Conservation (phyloP, 2,113 vertebrate genomes). For the Paedocypris sp. region DNA sequence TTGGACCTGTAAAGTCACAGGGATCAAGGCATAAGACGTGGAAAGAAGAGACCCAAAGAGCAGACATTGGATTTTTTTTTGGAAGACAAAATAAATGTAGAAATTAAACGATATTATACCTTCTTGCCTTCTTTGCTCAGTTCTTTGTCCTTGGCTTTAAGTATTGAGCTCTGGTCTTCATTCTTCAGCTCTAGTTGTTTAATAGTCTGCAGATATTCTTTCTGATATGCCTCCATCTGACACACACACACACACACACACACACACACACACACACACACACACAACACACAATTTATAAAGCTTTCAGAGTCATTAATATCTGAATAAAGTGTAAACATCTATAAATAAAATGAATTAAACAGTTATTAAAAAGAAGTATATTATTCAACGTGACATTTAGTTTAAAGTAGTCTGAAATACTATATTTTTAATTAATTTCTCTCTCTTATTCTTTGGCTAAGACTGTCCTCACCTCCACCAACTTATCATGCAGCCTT, state of each 20-base stretch:
- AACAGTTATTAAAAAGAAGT: no score
- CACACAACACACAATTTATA: neutral
- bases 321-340: neutral
- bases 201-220: conserved; percentile 64
- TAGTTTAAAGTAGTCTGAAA: neutral
- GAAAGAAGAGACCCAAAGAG: neutral
- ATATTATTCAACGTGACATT: no score
- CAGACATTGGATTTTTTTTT: neutral
- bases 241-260: conserved; percentile 9
- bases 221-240: conserved; percentile 76
- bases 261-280: neutral
- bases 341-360: no score
- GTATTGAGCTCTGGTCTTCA: conserved; percentile 68
- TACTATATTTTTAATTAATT: neutral
- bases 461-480: conserved; percentile 55
- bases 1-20: conserved; percentile 57
- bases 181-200: conserved; percentile 69
- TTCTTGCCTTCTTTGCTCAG: conserved; percentile 69
- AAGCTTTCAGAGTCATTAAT: neutral
- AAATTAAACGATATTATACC: conserved; percentile 46
- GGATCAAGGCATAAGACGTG: neutral
- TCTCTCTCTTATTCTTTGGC: no score
- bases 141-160: conserved; percentile 63
- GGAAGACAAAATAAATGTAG: neutral
- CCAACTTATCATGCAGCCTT: conserved; percentile 68